Evolutionary conservation across 2,888 invertebrate genomes (phyloP), one percentile per base, ranked within the genome.

Genomic region (Orthonychiurus folsomi): DNA sequence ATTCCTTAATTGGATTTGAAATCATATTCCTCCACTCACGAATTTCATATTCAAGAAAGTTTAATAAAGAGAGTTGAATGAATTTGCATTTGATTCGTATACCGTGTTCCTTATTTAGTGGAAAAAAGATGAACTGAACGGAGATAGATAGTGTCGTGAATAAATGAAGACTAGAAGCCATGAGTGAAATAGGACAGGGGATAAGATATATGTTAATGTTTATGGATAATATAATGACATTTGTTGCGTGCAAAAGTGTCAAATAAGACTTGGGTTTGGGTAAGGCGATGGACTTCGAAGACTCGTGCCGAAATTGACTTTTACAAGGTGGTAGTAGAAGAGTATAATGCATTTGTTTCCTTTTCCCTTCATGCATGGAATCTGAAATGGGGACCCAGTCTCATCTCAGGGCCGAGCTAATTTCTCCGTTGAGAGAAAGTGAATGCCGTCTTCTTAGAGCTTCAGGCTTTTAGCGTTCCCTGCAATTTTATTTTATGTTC

Each of bases 221-320:
- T 37, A 9, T 37, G 37, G 37, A 37, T 5, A 37, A 37, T 9
- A 15, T 37, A 37, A 37, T 37, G 37, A 15, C 5, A 37, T 37
- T 37, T 37, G 37, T 37, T 37, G 37, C 37, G 37, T 37, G 37
- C 37, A 37, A 37, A 37, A 37, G 37, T 37, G 37, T 37, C 37
- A 37, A 37, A 37, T 37, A 37, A 37, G 37, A 5, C 37, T 37
- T 15, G n/a, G 5, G 37, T 37, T 15, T 9, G 37, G 37, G 37
- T n/a, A n/a, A n/a, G n/a, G n/a, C n/a, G n/a, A n/a, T n/a, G n/a
- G n/a, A n/a, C n/a, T n/a, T n/a, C n/a, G n/a, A n/a, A n/a, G n/a
- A n/a, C n/a, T n/a, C n/a, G n/a, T n/a, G n/a, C n/a, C n/a, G n/a
- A n/a, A n/a, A n/a, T n/a, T n/a, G n/a, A n/a, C n/a, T n/a, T n/a